Base-by-base conservation (phyloP, 2,888 invertebrate species). In the Drosophila buzzatii region DNA sequence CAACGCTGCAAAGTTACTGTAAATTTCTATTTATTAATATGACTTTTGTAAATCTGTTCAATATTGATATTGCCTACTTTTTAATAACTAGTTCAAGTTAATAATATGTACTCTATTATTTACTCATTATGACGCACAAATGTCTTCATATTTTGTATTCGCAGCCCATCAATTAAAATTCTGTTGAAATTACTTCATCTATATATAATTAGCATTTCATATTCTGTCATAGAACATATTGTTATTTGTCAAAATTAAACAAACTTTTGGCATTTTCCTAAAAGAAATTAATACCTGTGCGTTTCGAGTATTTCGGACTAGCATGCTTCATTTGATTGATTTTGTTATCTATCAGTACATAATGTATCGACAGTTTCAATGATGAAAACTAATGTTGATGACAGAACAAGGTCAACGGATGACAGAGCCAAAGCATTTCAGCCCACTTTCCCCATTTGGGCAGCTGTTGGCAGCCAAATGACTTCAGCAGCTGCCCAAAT, bases 401-500 rank as follows among this genome's bases (percentile, higher is more conserved):
- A 31, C 49, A 12, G 31, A 18, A 1, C 49, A 49, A 49, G 49
- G 88, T 82, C 82, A 76, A 85, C 76, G 79, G 85, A 82, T 76
- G 76, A 73, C 70, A 73, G 63, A 65, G 42, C 56, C 49, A 70
- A 59, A 70, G 44, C 83, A 82, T 20, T 44, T 18, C 18, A 42
- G 18, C 67, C 55, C 62, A 74, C 86, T 70, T 72, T 70, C 12
- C 31, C 7, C 18, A 4, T 10, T 33, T 12, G n/a, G 10, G 27
- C 49, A 88, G 82, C 82, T 82, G 80, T 76, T 82, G 58, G 76
- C 27, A 76, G 58, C 85, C 68, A 79, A 76, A 71, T 73, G 73
- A 67, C 72, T 85, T 68, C 31, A 64, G 42, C 81, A 80, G 84
- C 72, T 70, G 70, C 56, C 62, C 56, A 41, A 59, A 37, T 27